These are phyloP conservation scores for Fragum fragum DNA, from an alignment of 2,888 invertebrate species.

Conservation along the genomic window DNA sequence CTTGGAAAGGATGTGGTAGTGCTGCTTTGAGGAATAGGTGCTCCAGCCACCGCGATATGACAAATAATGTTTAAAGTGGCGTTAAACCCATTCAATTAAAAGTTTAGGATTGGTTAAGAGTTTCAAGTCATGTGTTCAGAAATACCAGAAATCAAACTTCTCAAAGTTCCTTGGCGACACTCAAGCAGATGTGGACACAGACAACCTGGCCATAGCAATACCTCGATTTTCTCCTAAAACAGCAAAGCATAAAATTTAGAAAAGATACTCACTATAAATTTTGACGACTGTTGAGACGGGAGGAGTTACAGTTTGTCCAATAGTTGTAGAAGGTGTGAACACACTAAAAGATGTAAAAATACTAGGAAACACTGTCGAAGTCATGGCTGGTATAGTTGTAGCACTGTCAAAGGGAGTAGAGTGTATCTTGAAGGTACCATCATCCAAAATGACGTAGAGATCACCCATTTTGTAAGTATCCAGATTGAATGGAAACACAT, in stretches of 20 bases:
- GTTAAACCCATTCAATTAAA: too few relatives aligned
- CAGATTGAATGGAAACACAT: slow-evolving; percentile 42
- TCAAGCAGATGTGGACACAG: neutral
- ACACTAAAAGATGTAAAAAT: slow-evolving; percentile 42
- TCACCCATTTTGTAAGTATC: slow-evolving; percentile 51
- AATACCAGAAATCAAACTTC: too few relatives aligned
- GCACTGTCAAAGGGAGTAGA: slow-evolving; percentile 33
- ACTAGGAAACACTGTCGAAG: slow-evolving; percentile 28
- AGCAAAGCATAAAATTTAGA: neutral
- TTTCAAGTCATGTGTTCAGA: too few relatives aligned
- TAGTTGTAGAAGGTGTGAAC: slow-evolving; percentile 24
- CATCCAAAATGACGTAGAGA: slow-evolving; percentile 43
- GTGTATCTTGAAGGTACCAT: slow-evolving; percentile 17
- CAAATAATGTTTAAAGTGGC: too few relatives aligned
- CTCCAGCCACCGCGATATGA: too few relatives aligned
- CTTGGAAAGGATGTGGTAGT: too few relatives aligned
- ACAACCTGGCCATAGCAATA: too few relatives aligned
- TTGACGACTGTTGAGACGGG: neutral
- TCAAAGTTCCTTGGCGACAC: too few relatives aligned
- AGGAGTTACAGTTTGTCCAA: slow-evolving; percentile 26
- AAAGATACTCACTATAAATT: neutral
- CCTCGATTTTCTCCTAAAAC: neutral
- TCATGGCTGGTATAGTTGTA: slow-evolving; percentile 1
- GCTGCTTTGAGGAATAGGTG: too few relatives aligned
- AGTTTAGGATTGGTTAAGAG: too few relatives aligned